These are phyloP conservation scores for Strongylocentrotus purpuratus DNA, from an alignment of 35 echinoderm and acorn worm genomes.

Conservation along the genomic window DNA sequence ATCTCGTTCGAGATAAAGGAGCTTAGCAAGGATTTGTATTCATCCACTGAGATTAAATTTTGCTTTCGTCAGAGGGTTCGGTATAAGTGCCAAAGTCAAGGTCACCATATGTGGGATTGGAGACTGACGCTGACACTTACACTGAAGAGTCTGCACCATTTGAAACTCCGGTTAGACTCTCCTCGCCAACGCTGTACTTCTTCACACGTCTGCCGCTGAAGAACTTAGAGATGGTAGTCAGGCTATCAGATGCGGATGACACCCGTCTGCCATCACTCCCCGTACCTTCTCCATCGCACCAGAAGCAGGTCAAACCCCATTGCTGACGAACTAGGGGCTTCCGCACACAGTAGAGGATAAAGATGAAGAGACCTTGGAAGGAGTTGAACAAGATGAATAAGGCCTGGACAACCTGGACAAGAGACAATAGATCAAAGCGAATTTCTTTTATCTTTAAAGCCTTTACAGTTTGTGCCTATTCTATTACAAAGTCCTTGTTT, in stretches of 20 bases:
- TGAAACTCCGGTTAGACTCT: neutral
- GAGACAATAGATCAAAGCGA: neutral
- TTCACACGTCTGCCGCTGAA: neutral
- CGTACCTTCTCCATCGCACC: neutral
- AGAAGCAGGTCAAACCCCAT: neutral
- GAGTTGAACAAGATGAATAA: conserved; percentile 71
- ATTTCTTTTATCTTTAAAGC: neutral
- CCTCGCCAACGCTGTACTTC: neutral
- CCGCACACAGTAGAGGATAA: conserved; percentile 33
- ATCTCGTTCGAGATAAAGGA: too few species aligned
- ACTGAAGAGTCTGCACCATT: neutral
- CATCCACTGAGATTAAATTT: too few species aligned
- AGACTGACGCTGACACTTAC: neutral
- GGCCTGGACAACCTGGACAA: conserved; percentile 43
- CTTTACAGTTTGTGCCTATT: neutral
- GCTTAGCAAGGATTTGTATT: too few species aligned
- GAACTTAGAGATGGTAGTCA: neutral
- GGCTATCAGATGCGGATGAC: neutral
- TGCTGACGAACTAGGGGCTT: neutral
- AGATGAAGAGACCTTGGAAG: conserved; percentile 43
- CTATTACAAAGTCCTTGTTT: neutral
- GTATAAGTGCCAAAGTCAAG: neutral
- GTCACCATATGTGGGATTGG: neutral
- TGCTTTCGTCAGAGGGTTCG: neutral
- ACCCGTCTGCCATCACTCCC: too few species aligned